These are phyloP conservation scores for Penaeus vannamei DNA, from an alignment of 1,140 invertebrate species.

Conservation along the genomic window DNA sequence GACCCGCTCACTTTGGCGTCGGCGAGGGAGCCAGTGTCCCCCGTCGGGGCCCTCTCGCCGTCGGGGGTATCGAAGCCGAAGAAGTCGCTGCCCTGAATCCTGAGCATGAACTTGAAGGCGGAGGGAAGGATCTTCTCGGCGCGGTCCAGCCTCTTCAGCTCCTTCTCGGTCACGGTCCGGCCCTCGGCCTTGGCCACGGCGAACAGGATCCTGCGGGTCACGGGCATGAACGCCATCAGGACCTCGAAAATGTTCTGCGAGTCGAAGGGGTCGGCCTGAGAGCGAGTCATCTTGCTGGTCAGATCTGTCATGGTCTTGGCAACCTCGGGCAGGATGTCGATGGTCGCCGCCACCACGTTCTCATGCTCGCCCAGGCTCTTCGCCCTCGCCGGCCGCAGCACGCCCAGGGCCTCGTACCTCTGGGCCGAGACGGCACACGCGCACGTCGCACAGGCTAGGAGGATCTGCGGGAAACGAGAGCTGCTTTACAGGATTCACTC, in stretches of 20 bases:
- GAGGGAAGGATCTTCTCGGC: not conserved
- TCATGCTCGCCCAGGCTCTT: not conserved
- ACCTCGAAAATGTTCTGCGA: not conserved
- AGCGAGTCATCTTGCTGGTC: not conserved
- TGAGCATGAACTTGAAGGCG: not conserved
- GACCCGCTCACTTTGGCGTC: no score
- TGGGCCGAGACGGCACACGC: no score
- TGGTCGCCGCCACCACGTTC: not conserved
- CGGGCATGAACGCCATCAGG: not conserved
- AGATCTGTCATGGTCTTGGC: not conserved
- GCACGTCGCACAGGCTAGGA: no score
- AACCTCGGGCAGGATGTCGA: not conserved
- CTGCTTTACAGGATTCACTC: no score
- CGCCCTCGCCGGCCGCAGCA: not conserved
- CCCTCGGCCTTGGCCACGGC: not conserved
- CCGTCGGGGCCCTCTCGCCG: no score
- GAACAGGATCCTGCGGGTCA: not conserved
- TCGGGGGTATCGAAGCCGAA: not conserved
- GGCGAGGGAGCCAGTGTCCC: no score
- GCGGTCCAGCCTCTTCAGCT: not conserved
- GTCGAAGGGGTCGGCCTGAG: not conserved
- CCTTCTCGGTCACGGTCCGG: not conserved
- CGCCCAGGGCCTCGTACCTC: not conserved
- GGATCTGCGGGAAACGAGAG: no score
- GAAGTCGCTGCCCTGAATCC: not conserved